These are phyloP conservation scores for Mus musculus DNA, from an alignment of 2,113 vertebrate species.

Conservation along the genomic window GRCm39 chr1:156633001-156633500, in stretches of 20 bases:
- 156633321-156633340: slow-evolving; percentile 4
- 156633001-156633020: neutral
- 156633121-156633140: neutral
- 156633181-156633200: slow-evolving; percentile 39
- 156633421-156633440: neutral
- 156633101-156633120: neutral
- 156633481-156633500: neutral
- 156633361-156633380: slow-evolving; percentile 52
- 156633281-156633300: slow-evolving; percentile 47
- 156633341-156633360: slow-evolving; percentile 1
- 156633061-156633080: neutral
- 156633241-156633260: slow-evolving; percentile 55
- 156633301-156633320: neutral
- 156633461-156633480: slow-evolving; percentile 60
- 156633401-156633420: neutral
- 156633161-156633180: slow-evolving; percentile 77
- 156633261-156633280: slow-evolving; percentile 46
- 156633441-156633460: neutral
- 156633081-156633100: neutral
- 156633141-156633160: neutral
- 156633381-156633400: neutral
- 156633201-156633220: slow-evolving; percentile 49
- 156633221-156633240: slow-evolving; percentile 28
- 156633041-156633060: slow-evolving; percentile 85
- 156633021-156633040: slow-evolving; percentile 78